Evolutionary conservation across 2,113 vertebrate species (phyloP).

Genomic region (Poecile atricapillus): DNA sequence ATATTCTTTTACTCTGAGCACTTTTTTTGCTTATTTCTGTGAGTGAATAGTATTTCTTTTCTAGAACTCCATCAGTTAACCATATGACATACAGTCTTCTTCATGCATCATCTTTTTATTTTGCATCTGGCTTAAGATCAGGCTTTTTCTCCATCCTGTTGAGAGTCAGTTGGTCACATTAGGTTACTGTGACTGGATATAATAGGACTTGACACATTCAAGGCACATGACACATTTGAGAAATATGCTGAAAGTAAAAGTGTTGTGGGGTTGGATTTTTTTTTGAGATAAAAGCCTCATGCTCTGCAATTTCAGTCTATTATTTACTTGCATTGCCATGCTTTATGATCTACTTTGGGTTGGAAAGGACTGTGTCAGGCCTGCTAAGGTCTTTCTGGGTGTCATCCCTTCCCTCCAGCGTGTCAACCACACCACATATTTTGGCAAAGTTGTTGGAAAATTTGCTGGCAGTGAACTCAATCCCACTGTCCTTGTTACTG

Average conservation of each 20-base stretch:
- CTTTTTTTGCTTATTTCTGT: background rate
- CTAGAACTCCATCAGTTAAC: background rate
- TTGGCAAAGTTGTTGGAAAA: background rate
- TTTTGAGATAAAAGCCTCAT: background rate
- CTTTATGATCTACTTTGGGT: background rate
- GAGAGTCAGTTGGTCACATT: background rate
- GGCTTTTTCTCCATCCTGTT: background rate
- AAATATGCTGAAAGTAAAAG: background rate
- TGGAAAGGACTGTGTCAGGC: background rate
- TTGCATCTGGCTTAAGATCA: background rate
- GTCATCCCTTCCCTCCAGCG: fast-evolving
- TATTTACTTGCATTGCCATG: background rate
- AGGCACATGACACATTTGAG: background rate
- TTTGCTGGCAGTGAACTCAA: background rate
- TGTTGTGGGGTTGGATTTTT: background rate
- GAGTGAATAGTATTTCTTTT: background rate
- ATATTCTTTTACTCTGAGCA: background rate
- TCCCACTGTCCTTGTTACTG: background rate
- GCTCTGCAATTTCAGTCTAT: background rate
- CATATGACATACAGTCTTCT: background rate
- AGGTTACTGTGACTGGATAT: background rate
- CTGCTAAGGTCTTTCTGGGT: background rate
- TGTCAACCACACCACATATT: background rate
- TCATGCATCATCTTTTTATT: background rate
- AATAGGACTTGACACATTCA: background rate